phyloP scores from a whole-genome alignment of 2,797 vertebrate genomes.

The Eulemur coronatus region DNA sequence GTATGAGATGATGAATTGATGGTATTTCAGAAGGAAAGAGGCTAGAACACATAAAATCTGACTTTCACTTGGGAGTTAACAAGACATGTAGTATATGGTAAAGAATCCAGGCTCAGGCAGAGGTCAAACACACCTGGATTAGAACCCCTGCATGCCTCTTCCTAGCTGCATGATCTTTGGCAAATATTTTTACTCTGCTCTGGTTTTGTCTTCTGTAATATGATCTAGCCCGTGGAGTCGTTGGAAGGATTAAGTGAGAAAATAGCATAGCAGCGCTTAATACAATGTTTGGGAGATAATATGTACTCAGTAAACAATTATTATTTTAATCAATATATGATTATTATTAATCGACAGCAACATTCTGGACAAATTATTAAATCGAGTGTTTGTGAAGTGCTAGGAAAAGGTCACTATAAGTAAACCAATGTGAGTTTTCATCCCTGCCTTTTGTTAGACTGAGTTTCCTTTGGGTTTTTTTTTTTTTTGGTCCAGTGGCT shows the following conservation, averaged over 20 bases:
- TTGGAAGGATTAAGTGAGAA: not conserved
- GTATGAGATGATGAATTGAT: not conserved
- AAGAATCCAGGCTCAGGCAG: not conserved
- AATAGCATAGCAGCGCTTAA: not conserved
- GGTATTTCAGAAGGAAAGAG: not conserved
- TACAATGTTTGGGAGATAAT: not conserved
- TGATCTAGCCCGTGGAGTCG: not conserved
- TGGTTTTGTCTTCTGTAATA: not conserved
- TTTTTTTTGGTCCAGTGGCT: not conserved
- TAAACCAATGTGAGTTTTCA: not conserved
- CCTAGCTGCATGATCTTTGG: not conserved
- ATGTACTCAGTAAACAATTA: not conserved
- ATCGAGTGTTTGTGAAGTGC: not conserved
- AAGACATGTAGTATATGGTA: not conserved
- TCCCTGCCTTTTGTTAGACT: not conserved
- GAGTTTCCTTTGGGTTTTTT: not conserved
- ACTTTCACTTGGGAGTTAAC: not conserved
- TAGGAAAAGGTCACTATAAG: not conserved
- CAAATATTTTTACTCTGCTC: not conserved
- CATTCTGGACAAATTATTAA: not conserved
- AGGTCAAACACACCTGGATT: not conserved
- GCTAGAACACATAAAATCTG: not conserved
- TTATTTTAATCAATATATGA: not conserved
- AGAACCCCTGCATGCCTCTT: not conserved
- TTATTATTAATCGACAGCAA: not conserved